A percentile compares a stretch with the other conserved stretches of the same genome.
Evolutionary conservation across 2,797 vertebrate species (phyloP).

Genomic region (Vipera latastei): DNA sequence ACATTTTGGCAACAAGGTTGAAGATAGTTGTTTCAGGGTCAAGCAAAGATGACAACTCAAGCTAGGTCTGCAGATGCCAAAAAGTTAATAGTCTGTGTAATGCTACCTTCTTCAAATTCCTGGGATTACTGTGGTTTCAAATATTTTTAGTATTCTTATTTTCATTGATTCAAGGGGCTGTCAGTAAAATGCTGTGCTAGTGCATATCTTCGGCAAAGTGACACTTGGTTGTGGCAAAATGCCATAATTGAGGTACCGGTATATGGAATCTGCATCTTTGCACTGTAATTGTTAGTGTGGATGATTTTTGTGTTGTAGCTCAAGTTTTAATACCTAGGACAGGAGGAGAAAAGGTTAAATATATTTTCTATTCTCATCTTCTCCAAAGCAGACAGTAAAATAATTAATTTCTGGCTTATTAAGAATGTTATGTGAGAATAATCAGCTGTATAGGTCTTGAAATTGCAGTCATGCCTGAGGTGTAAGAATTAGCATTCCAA

Average conservation of each 20-base stretch:
- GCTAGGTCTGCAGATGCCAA: conserved; percentile 48
- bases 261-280: background rate
- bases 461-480: background rate
- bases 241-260: background rate
- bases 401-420: background rate
- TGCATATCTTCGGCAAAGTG: conserved; percentile 10
- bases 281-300: background rate
- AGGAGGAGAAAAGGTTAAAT: background rate
- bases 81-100: conserved; percentile 53
- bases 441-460: background rate
- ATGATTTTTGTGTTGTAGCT: background rate
- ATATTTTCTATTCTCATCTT: background rate
- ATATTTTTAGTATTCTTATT: conserved; percentile 55
- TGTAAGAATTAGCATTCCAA: background rate
- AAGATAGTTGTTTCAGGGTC: conserved; percentile 56
- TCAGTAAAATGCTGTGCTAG: conserved; percentile 14
- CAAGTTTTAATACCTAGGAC: background rate
- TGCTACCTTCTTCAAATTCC: conserved; percentile 54
- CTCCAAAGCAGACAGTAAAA: background rate
- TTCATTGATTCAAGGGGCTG: conserved; percentile 39
- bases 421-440: background rate
- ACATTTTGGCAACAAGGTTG: conserved; percentile 54
- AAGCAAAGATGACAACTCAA: conserved; percentile 55
- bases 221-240: background rate
- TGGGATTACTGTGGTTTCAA: conserved; percentile 58